These are phyloP conservation scores for Euzophera pinguis DNA, from an alignment of 2,888 invertebrate genomes.

Conservation along the genomic window DNA sequence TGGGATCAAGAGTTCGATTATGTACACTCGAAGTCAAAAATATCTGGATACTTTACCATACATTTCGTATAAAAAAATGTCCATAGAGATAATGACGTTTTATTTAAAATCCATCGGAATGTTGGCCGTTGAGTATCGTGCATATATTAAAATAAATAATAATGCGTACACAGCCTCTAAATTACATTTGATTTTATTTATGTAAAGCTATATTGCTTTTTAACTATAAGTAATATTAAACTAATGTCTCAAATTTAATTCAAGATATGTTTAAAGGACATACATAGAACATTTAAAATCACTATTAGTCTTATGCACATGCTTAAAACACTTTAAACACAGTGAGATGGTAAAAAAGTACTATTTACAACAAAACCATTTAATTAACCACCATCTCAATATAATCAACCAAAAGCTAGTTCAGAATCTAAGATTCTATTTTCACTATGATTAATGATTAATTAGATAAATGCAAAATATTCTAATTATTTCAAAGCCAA, in stretches of 20 bases:
- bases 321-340: background rate
- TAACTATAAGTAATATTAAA: background rate
- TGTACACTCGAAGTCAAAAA: no score
- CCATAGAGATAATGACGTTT: no score
- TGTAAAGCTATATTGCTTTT: background rate
- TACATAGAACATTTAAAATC: no score
- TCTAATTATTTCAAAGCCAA: no score
- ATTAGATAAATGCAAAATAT: no score
- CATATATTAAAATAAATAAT: background rate
- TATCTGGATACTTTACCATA: no score
- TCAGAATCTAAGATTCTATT: no score
- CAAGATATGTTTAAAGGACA: no score
- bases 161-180: constrained; percentile 14
- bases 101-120: no score
- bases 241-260: background rate
- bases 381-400: background rate
- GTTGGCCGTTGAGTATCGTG: background rate
- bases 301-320: background rate
- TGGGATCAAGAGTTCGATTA: no score
- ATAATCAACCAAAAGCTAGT: background rate
- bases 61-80: no score
- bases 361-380: background rate
- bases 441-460: no score
- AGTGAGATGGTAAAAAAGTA: background rate
- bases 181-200: constrained; percentile 1